Evolutionary conservation across 2,888 invertebrate species (phyloP), one percentile per base, ranked within the genome.

Genomic region (Nemurella pictetii): DNA sequence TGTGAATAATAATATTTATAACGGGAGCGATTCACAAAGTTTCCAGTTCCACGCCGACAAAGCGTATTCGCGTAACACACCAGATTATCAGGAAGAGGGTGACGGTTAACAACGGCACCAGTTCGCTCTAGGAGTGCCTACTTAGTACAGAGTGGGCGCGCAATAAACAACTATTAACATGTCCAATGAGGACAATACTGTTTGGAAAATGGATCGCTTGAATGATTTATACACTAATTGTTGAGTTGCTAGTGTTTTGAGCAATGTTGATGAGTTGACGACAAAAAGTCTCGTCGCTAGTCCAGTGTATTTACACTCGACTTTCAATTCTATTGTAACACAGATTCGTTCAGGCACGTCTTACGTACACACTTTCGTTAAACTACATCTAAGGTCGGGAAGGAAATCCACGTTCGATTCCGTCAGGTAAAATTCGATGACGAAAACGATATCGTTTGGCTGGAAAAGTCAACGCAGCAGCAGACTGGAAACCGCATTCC

Each of bases 181-280:
- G 78, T 15, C 78, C 78, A 30, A 30, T 7, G 78, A 15, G 27
- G 78, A 26, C 78, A 78, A 78, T 27, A n/a, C 30, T 78, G 30
- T 78, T 78, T 27, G 29, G 30, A 78, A 78, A 78, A 78, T 78
- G 78, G 75, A 20, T 78, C 20, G 78, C 78, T 78, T 78, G 78
- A 78, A 78, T 7, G 20, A 78, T 27, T 28, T 29, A 27, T 78
- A 27, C 27, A 78, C 29, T 78, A 30, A 29, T 55, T 55, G 55
- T 55, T 55, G 20, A 20, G 55, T 20, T 55, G 9, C 55, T 55
- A 20, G 55, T 55, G 20, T 20, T 7, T 55, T 55, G 55, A 55
- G 55, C 55, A 55, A 55, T 7, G 12, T 55, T 12, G 12, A 55
- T 1, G 55, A 20, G 12, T 55, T 12, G 12, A 55, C 3, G 55